Percentiles rank a stretch among this genome's conserved stretches.
These are phyloP conservation scores for Engraulis encrasicolus DNA, from an alignment of 2,113 vertebrate species.

Conservation along the genomic window DNA sequence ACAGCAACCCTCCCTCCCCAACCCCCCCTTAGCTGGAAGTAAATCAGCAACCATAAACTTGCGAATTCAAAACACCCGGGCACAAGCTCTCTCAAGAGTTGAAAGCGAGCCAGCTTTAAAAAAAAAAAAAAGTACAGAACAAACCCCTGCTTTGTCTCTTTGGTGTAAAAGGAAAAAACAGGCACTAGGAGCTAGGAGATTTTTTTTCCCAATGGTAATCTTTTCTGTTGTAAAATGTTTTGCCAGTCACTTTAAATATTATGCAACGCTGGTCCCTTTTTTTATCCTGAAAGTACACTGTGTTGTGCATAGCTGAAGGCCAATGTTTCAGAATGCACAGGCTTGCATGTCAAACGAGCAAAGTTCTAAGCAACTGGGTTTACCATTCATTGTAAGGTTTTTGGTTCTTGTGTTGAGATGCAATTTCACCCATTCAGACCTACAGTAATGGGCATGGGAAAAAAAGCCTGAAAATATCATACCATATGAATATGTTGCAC, in stretches of 20 bases:
- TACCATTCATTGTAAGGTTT: too few relatives aligned
- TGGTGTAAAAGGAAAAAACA: constrained; percentile 20
- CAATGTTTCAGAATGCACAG: not conserved
- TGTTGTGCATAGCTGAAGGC: not conserved
- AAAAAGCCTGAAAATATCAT: too few relatives aligned
- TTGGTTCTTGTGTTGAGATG: too few relatives aligned
- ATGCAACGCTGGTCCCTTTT: not conserved
- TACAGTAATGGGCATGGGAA: too few relatives aligned
- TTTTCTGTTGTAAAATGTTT: constrained; percentile 10
- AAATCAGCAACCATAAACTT: constrained; percentile 42
- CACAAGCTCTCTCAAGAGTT: constrained; percentile 23
- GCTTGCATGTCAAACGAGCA: not conserved
- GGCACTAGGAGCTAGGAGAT: too few relatives aligned
- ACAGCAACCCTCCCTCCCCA: too few relatives aligned
- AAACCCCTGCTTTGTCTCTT: constrained; percentile 52
- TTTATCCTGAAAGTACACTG: not conserved
- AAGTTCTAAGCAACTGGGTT: too few relatives aligned
- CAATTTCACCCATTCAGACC: too few relatives aligned
- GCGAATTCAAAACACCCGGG: constrained; percentile 33
- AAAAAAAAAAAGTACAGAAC: too few relatives aligned
- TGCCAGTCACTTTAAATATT: not conserved
- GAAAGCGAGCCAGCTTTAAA: constrained; percentile 36
- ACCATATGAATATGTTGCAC: too few relatives aligned
- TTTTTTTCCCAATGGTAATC: constrained; percentile 31
- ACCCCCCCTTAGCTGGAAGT: constrained; percentile 25